Conservation (phyloP, 2,797 vertebrate genomes). For the Chromis chromis region DNA sequence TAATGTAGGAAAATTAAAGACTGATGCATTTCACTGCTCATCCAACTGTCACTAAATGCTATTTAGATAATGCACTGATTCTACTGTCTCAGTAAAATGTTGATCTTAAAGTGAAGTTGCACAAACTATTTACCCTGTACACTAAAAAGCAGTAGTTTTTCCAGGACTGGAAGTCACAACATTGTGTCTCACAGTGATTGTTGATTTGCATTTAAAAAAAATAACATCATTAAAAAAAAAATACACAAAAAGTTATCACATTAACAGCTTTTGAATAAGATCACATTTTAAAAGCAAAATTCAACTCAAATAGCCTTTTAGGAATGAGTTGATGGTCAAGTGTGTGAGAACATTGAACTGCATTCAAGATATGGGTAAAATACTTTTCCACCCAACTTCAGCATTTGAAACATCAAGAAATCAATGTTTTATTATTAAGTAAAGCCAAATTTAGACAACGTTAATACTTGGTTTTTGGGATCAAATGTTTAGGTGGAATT, state of each 20-base stretch:
- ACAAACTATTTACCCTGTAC: background rate
- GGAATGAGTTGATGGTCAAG: slow-evolving; percentile 28
- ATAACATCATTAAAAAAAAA: slow-evolving; percentile 15
- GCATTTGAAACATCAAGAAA: background rate
- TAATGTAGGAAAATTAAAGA: slow-evolving; percentile 9
- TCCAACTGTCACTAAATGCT: slow-evolving; percentile 22
- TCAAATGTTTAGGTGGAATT: slow-evolving; percentile 30
- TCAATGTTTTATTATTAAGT: background rate
- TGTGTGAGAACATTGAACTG: slow-evolving; percentile 6
- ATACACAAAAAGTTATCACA: slow-evolving; percentile 52
- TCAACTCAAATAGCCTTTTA: slow-evolving; percentile 25
- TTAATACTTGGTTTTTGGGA: background rate
- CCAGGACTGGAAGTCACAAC: slow-evolving; percentile 26
- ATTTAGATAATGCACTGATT: background rate
- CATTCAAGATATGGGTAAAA: slow-evolving; percentile 20
- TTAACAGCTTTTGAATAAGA: slow-evolving; percentile 56
- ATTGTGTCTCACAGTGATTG: slow-evolving; percentile 61
- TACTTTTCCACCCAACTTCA: background rate
- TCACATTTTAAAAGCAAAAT: slow-evolving; percentile 53
- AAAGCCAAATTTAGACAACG: background rate
- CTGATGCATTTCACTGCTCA: background rate
- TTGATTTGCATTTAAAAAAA: slow-evolving; percentile 52
- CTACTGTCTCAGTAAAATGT: background rate
- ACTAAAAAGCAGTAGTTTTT: slow-evolving; percentile 25
- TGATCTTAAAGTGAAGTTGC: slow-evolving; percentile 17